A percentile compares a stretch with the other conserved stretches of the same genome.
phyloP scores from a whole-genome alignment of 2,113 vertebrate genomes.

The Dromiciops gliroides region DNA sequence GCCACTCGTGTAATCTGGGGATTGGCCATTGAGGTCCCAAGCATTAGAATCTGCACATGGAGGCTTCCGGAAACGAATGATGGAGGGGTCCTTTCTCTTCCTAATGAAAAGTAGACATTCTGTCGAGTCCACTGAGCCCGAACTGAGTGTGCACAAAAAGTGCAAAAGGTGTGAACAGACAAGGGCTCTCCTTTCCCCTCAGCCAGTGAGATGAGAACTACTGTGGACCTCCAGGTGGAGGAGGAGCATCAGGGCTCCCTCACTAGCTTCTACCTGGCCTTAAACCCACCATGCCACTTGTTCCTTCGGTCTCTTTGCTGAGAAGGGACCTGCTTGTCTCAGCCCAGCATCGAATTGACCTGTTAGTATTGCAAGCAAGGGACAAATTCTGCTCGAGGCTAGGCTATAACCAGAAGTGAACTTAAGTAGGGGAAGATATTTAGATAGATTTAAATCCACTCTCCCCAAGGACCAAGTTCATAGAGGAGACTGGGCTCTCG shows the following conservation, averaged over 20 bases:
- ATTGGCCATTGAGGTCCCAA: background rate
- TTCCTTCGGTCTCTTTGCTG: background rate
- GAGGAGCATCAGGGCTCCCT: background rate
- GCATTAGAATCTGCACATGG: background rate
- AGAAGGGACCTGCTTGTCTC: no score
- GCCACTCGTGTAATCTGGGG: background rate
- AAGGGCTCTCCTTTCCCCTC: background rate
- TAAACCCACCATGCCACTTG: no score
- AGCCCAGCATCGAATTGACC: background rate
- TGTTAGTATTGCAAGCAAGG: background rate
- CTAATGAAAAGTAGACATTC: background rate
- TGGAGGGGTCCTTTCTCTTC: background rate
- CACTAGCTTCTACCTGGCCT: background rate
- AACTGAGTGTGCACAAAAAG: no score
- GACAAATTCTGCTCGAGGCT: background rate
- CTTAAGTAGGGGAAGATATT: background rate
- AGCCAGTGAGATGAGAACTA: background rate
- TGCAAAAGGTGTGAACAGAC: no score
- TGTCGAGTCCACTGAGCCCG: no score
- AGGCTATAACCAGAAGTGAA: background rate
- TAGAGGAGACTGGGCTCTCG: background rate
- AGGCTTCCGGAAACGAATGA: background rate
- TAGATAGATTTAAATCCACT: background rate
- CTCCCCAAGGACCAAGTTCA: background rate
- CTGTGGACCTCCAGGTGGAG: background rate